These are phyloP conservation scores for Ptychochromis oligacanthus DNA, from an alignment of 2,113 vertebrate species.

Conservation along the genomic window DNA sequence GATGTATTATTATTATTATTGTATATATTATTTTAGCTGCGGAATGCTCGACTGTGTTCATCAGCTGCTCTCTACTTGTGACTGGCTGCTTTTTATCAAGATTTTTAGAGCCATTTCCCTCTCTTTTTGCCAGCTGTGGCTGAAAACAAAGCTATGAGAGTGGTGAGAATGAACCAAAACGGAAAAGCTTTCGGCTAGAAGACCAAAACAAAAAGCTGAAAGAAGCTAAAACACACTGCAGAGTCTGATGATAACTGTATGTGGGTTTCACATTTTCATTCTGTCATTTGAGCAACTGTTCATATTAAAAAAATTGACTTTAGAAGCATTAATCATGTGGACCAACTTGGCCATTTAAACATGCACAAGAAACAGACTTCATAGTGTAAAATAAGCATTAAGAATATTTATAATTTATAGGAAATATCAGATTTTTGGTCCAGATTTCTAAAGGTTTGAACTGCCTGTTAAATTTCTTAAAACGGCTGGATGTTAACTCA, in stretches of 20 bases:
- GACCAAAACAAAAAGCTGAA: neutral
- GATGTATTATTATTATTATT: no score
- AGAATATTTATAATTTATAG: neutral
- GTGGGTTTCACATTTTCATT: neutral
- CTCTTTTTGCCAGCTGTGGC: no score
- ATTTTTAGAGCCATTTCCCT: no score
- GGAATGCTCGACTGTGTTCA: no score
- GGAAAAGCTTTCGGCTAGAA: neutral
- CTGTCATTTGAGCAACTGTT: neutral
- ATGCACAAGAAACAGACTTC: neutral
- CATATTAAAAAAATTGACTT: neutral
- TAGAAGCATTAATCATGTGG: neutral
- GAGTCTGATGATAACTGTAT: neutral
- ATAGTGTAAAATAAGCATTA: neutral
- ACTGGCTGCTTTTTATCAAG: no score
- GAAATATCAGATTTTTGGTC: neutral
- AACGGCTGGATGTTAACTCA: neutral
- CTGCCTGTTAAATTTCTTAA: neutral
- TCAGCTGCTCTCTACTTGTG: no score
- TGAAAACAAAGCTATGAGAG: no score
- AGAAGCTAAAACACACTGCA: neutral
- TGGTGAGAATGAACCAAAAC: no score
- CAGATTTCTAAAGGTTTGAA: neutral
- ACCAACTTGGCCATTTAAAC: neutral
- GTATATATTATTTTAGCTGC: no score